Base-by-base conservation (phyloP, 2,797 vertebrate genomes). In the Sebastes minor region DNA sequence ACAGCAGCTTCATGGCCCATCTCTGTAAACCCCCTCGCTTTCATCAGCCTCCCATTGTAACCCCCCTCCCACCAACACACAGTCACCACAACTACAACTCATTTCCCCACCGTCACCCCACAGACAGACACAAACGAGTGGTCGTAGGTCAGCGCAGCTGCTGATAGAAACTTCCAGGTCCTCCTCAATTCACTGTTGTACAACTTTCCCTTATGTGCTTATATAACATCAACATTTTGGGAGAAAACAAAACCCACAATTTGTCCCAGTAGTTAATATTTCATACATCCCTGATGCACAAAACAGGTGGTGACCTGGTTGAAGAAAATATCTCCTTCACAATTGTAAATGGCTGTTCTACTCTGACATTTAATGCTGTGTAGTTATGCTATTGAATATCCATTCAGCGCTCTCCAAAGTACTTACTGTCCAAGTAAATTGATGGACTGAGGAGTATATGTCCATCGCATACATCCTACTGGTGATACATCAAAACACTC, bases 101-200 rank as follows among this genome's bases (percentile, higher is more conserved):
- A 86, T 87, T 92, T 90, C 76, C 83, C 76, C 59, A 70, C 76
- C 70, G 35, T 81, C 81, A 65, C 81, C 82, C 30, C 78, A 77
- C 79, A 83, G 33, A 28, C 81, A 80, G n/a, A 80, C 60, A 77
- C 62, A 81, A 88, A 84, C 53, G 78, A 86, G 76, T 25, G 76
- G 80, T 71, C 52, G 61, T 76, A 87, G 91, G 89, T 93, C 91
- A 90, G 76, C 2, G 4, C 92, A 92, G 88, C 85, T 92, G 94
- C 86, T 89, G 88, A 93, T 81, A 87, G 91, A 93, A 90, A 89
- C 92, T 89, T 93, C 94, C 91, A 87, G 53, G 71, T 91, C 91
- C 78, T 86, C 66, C 59, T 83, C 64, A 6, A 73, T 74, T 88
- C 84, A 75, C 67, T 71, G 77, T 70, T 74, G 78, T 80, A 76